Percentiles rank a stretch among this genome's conserved stretches.
These are phyloP conservation scores for Ursus arctos DNA, from an alignment of 2,113 vertebrate species.

Conservation along the genomic window DNA sequence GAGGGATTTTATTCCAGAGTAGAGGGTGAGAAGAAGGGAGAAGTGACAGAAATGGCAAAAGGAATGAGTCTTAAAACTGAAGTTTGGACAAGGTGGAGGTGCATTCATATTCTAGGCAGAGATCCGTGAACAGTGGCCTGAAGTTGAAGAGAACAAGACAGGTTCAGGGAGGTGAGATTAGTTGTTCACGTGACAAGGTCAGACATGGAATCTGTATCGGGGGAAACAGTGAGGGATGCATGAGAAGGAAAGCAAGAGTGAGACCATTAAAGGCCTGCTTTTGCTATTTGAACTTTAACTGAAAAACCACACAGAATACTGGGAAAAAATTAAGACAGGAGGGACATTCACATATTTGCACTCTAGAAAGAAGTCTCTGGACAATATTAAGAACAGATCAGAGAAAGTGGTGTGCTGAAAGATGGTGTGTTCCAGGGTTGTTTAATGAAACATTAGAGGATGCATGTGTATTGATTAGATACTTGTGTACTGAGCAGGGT, in stretches of 20 bases:
- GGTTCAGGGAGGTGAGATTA: background rate
- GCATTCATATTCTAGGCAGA: background rate
- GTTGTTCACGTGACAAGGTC: background rate
- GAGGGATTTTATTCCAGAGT: background rate
- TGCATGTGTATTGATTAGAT: background rate
- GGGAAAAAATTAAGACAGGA: conserved; percentile 20
- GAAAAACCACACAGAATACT: background rate
- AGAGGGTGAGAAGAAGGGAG: background rate
- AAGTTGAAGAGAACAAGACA: background rate
- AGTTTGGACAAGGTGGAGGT: background rate
- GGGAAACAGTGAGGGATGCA: background rate
- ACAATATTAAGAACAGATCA: background rate
- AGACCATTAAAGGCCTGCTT: background rate
- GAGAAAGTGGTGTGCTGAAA: background rate
- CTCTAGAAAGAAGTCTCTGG: background rate
- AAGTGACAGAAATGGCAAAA: background rate
- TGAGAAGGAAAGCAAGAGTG: background rate
- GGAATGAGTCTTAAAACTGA: background rate
- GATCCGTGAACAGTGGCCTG: background rate
- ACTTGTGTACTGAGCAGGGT: background rate
- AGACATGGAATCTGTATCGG: background rate
- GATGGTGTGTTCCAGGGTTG: background rate
- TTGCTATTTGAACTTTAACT: background rate
- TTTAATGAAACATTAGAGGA: background rate
- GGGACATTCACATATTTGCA: background rate